A percentile compares a stretch with the other conserved stretches of the same genome.
Conservation (phyloP, 2,797 vertebrate genomes). For the Morus bassanus region DNA sequence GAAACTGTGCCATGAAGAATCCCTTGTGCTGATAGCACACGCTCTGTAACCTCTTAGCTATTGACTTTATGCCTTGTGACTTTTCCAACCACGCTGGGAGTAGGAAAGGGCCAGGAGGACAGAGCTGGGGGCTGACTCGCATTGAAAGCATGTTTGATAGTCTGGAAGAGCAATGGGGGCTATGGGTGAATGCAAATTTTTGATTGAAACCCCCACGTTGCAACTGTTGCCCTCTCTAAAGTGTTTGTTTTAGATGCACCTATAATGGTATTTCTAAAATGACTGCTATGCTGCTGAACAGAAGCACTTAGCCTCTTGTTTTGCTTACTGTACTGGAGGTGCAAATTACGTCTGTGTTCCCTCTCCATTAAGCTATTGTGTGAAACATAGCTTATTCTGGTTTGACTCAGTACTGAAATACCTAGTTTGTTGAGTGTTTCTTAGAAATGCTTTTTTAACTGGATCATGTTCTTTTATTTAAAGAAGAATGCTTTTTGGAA, state of each 20-base stretch:
- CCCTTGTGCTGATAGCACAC: not conserved
- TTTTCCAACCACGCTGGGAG: not conserved
- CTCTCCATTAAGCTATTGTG: not conserved
- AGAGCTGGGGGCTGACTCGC: not conserved
- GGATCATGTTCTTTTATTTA: not conserved
- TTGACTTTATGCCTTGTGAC: not conserved
- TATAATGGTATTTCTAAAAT: not conserved
- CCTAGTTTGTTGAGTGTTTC: not conserved
- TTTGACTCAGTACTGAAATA: not conserved
- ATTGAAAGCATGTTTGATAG: not conserved
- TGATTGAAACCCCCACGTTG: not conserved
- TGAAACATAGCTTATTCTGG: not conserved
- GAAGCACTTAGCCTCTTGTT: not conserved
- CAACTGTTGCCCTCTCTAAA: not conserved
- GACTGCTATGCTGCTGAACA: not conserved
- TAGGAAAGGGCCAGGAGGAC: not conserved
- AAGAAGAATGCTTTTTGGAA: not conserved
- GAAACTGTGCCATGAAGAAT: not conserved
- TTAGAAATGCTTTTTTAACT: not conserved
- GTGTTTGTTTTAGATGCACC: not conserved
- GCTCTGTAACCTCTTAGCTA: not conserved
- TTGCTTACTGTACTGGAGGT: not conserved
- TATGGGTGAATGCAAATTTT: not conserved
- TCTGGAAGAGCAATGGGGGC: rapidly evolving
- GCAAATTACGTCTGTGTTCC: not conserved